Evolutionary conservation across 1,140 invertebrate genomes (phyloP), one percentile per base, ranked within the genome.

Genomic region (Papilio helenus): DNA sequence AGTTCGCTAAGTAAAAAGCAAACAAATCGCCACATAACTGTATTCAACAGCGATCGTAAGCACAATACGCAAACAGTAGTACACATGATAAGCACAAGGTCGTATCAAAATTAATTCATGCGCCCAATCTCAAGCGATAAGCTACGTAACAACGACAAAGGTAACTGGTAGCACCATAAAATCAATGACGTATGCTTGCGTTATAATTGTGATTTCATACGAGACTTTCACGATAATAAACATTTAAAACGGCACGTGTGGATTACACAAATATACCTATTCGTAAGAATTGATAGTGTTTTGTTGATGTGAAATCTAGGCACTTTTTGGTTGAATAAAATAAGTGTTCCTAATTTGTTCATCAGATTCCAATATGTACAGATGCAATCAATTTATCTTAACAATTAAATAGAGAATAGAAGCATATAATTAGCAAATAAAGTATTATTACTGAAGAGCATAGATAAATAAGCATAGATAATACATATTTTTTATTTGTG

Each of bases 131-230:
- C 44, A 16, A 49, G 7, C 72, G 44, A 74, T 74, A 26, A 46
- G 39, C 20, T 44, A 74, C 61, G 72, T 73, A 73, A 72, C 18
- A 20, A 18, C 12, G 2, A 42, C 34, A 49, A 7, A 29, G 71
- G 29, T 72, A 72, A 74, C 20, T 18, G 14, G 44, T 44, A 20
- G 18, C 12, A 26, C 42, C 44, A 49, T 74, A 74, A 74, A 42
- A 74, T 74, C 42, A 42, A 74, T 74, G 72, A 74, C 72, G 72
- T 74, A 46, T 74, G 20, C 10, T 49, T 49, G 72, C 72, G 72
- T 23, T 51, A 23, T 49, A 74, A 74, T 49, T 49, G 42, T 49
- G n/a, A 74, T 74, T 74, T 73, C 39, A 73, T 44, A 74, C 44
- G 44, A 3, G 72, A 26, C n/a, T 73, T 23, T 72, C 46, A 73